A percentile compares a stretch with the other conserved stretches of the same genome.
These are phyloP conservation scores for Stegophylla sp. DNA, from an alignment of 2,888 invertebrate species.

Conservation along the genomic window DNA sequence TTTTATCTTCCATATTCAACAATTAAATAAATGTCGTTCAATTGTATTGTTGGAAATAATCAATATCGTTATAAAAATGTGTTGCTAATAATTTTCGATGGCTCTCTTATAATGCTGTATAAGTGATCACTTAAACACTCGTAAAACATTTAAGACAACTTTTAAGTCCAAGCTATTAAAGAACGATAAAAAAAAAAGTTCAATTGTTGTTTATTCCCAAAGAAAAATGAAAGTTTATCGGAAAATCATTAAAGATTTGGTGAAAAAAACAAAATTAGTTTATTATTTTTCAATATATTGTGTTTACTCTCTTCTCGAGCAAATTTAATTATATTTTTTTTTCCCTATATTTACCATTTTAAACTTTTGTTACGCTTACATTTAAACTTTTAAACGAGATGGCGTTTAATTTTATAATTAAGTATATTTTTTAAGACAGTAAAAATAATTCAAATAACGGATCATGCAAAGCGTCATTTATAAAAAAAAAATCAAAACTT, in stretches of 20 bases:
- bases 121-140: slow-evolving; percentile 25
- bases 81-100: background rate
- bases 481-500: no score
- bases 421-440: background rate
- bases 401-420: background rate
- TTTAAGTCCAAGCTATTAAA: background rate
- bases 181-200: slow-evolving; percentile 40
- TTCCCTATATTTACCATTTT: slow-evolving; percentile 14
- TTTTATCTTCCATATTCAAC: no score
- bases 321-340: background rate
- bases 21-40: no score
- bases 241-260: slow-evolving; percentile 27
- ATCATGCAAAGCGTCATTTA: no score
- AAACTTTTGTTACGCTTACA: background rate
- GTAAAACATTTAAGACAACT: slow-evolving; percentile 26
- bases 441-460: background rate
- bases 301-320: background rate
- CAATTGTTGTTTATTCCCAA: slow-evolving; percentile 2
- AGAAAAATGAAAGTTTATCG: slow-evolving; percentile 26
- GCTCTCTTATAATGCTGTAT: slow-evolving; percentile 13
- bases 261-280: slow-evolving; percentile 3
- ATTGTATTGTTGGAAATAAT: no score
- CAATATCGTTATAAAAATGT: no score
- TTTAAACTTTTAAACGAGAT: background rate
- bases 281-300: slow-evolving; percentile 10